These are phyloP conservation scores for Pardosa pseudoannulata DNA, from an alignment of 2,888 invertebrate genomes.

Conservation along the genomic window DNA sequence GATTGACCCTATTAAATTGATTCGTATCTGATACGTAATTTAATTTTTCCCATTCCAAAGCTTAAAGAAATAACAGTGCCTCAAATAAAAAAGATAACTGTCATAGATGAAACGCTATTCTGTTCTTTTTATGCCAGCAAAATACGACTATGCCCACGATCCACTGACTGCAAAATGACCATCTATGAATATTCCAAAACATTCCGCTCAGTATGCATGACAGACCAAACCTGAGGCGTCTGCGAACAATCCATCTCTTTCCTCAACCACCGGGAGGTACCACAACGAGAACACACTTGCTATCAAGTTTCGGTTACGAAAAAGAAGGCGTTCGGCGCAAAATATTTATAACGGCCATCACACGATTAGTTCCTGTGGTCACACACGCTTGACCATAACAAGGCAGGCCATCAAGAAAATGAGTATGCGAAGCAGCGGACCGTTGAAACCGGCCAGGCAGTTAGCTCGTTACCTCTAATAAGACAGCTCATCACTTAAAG, in stretches of 20 bases:
- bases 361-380: slow-evolving; percentile 13
- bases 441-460: slow-evolving; percentile 20
- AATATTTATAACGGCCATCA: slow-evolving; percentile 18
- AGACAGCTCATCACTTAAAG: not conserved
- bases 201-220: slow-evolving; percentile 34
- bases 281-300: slow-evolving; percentile 53
- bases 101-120: not conserved
- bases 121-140: not conserved
- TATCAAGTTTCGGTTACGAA: slow-evolving; percentile 31
- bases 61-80: too few relatives aligned
- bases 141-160: too few relatives aligned
- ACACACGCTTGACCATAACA: slow-evolving; percentile 52
- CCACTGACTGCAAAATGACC: not conserved
- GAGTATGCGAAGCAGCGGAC: slow-evolving; percentile 10
- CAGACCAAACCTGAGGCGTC: slow-evolving; percentile 12
- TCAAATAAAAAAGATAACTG: not conserved
- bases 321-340: slow-evolving; percentile 17
- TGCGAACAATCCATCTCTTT: slow-evolving; percentile 57
- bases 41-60: too few relatives aligned
- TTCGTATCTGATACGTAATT: too few relatives aligned
- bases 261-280: slow-evolving; percentile 38
- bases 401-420: slow-evolving; percentile 16
- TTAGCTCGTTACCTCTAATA: slow-evolving; percentile 12
- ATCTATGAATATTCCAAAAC: slow-evolving; percentile 56
- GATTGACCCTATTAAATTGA: too few relatives aligned